Evolutionary conservation across 2,113 vertebrate genomes (phyloP), one percentile per base, ranked within the genome.

Genomic region (Tyrannus savana): DNA sequence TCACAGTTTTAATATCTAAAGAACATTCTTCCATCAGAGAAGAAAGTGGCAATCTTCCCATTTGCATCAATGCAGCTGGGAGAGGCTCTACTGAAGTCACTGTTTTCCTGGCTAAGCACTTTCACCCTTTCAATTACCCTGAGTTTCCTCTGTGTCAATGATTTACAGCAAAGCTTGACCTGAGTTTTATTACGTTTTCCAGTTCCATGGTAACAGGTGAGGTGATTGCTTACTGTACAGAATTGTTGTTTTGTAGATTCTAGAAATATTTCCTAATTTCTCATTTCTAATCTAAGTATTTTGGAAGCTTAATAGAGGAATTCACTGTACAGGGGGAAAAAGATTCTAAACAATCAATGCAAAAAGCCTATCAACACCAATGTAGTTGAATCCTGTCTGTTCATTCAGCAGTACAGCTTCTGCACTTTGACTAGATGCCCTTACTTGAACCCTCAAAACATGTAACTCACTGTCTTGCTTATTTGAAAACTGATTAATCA

Each of bases 401-500:
- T 66, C 47, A 35, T 58, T 87, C 25, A 49, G 31, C 46, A 62
- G 15, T 42, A 35, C 6, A 28, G 33, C 16, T 74, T 22, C 47
- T 28, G 5, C 15, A 13, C 19, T 53, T 41, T 15, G 27, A 59
- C 59, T 74, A 46, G 16, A 53, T 89, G 42, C 4, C 25, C 35
- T 93, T 71, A 37, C 56, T 49, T 71, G 60, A 96, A 58, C 23
- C 13, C 52, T 91, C 44, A 84, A 50, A 84, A 93, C 22, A 67
- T 33, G 6, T 49, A 92, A 47, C 14, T 64, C 27, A 44, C 27
- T 22, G 5, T 59, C 41, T 63, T 91, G 10, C 33, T 55, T 74
- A 50, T 81, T 89, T 91, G 52, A 86, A 94, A 92, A 7, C n/a
- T 91, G 66, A 89, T 73, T 84, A 80, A 71, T 71, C 46, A 53